These are phyloP conservation scores for Tyto alba DNA, from an alignment of 2,113 vertebrate genomes.

Conservation along the genomic window DNA sequence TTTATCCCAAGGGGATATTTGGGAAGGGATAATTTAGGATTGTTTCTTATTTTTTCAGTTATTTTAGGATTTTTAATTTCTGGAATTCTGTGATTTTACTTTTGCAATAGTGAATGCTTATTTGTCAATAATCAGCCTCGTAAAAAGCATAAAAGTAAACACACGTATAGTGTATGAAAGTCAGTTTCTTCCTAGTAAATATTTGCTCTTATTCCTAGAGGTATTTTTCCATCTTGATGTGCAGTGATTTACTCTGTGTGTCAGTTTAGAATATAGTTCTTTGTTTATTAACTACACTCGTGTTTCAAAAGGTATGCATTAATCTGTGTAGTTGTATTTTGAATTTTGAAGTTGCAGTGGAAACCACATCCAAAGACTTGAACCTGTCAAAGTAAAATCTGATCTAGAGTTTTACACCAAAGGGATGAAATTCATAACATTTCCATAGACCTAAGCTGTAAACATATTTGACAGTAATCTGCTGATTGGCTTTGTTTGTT, in stretches of 20 bases:
- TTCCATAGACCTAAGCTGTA: conserved; percentile 37
- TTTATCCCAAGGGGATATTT: neutral
- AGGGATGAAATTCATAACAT: conserved; percentile 23
- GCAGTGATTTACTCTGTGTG: neutral
- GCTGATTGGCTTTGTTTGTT: conserved; percentile 57
- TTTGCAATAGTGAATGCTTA: neutral
- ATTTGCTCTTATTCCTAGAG: neutral
- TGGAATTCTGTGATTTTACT: neutral
- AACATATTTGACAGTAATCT: conserved; percentile 51
- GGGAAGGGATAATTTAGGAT: neutral
- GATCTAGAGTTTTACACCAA: conserved; percentile 46
- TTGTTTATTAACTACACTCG: conserved; percentile 12
- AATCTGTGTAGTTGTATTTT: neutral
- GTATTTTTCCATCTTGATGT: neutral
- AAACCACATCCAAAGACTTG: conserved; percentile 39
- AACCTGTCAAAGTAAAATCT: conserved; percentile 45
- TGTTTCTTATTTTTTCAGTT: neutral
- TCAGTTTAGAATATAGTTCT: conserved; percentile 6
- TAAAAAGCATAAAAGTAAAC: neutral
- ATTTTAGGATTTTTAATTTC: neutral
- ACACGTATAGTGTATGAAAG: neutral
- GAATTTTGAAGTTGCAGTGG: conserved; percentile 11
- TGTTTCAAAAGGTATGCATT: conserved; percentile 14
- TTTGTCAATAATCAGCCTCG: neutral
- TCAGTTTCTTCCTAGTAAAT: neutral